Conservation (phyloP, 2,113 vertebrate species). For the Sceloporus tristichus region DNA sequence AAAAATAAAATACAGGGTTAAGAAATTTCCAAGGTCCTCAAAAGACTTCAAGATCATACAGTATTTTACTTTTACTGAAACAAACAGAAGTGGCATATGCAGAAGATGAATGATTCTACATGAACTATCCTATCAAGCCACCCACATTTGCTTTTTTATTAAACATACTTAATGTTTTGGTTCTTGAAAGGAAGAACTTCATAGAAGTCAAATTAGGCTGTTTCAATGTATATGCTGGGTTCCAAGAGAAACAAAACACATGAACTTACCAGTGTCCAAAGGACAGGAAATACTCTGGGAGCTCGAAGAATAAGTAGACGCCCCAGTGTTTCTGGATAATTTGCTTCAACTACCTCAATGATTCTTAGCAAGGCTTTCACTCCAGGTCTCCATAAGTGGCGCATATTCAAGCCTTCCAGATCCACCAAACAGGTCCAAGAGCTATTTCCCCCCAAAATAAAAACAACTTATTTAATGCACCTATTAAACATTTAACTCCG, state of each 20-base stretch:
- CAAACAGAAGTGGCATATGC: neutral
- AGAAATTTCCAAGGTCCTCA: conserved; percentile 4
- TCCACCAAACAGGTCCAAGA: conserved; percentile 98
- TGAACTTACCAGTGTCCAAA: conserved; percentile 92
- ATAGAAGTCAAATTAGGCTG: neutral
- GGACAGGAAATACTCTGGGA: conserved; percentile 92
- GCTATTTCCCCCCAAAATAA: conserved; percentile 66
- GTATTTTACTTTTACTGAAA: neutral
- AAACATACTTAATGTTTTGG: neutral
- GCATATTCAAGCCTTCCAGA: conserved; percentile 96
- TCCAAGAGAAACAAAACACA: neutral
- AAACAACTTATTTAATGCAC: neutral
- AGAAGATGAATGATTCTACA: too few species aligned
- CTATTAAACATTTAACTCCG: neutral
- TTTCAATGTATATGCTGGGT: neutral
- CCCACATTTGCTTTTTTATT: neutral
- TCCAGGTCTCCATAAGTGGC: conserved; percentile 95
- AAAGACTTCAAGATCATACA: neutral
- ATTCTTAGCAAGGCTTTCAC: conserved; percentile 94
- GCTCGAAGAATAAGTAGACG: conserved; percentile 92
- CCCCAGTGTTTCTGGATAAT: conserved; percentile 96
- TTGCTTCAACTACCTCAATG: conserved; percentile 96
- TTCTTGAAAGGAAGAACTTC: neutral
- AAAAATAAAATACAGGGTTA: conserved; percentile 30
- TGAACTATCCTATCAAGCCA: neutral